These are phyloP conservation scores for Encarsia formosa DNA, from an alignment of 2,888 invertebrate genomes.

Conservation along the genomic window DNA sequence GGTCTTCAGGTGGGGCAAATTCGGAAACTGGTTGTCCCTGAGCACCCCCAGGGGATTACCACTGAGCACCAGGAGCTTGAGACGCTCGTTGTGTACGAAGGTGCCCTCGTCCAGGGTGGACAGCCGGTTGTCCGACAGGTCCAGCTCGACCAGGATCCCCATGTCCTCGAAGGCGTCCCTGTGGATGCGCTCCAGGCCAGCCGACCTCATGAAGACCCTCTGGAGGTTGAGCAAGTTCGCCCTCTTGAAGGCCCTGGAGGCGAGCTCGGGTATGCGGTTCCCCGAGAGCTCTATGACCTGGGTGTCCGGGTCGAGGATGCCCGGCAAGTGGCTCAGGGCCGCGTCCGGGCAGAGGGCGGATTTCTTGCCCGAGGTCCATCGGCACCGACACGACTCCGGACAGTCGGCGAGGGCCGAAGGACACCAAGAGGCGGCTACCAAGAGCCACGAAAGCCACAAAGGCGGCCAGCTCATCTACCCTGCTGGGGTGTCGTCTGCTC, in stretches of 20 bases:
- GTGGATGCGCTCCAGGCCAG: slow-evolving; percentile 72
- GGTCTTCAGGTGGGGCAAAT: slow-evolving; percentile 73
- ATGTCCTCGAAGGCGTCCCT: slow-evolving; percentile 82
- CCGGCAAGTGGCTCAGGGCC: slow-evolving; percentile 74
- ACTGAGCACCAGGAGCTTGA: slow-evolving; percentile 72
- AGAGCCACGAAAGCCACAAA: slow-evolving; percentile 41
- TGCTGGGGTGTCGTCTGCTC: no score
- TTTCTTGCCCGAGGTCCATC: slow-evolving; percentile 89
- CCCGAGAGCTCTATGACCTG: slow-evolving; percentile 83
- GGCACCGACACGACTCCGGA: slow-evolving; percentile 81
- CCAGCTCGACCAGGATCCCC: slow-evolving; percentile 80
- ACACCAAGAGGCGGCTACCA: slow-evolving; percentile 37
- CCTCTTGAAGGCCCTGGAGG: slow-evolving; percentile 73
- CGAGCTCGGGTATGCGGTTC: slow-evolving; percentile 71
- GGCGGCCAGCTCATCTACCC: no score
- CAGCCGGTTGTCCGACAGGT: slow-evolving; percentile 79
- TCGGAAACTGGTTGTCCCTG: slow-evolving; percentile 74
- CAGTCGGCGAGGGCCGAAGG: slow-evolving; percentile 60
- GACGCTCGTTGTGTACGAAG: slow-evolving; percentile 78
- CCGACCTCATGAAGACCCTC: slow-evolving; percentile 72
- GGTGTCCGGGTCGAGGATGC: slow-evolving; percentile 67
- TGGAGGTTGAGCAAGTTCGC: slow-evolving; percentile 80
- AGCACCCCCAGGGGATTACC: slow-evolving; percentile 77
- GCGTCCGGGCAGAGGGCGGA: slow-evolving; percentile 81
- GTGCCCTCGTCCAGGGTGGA: slow-evolving; percentile 71